Conservation (phyloP, 2,113 vertebrate genomes). For the Planiliza haematocheilus region DNA sequence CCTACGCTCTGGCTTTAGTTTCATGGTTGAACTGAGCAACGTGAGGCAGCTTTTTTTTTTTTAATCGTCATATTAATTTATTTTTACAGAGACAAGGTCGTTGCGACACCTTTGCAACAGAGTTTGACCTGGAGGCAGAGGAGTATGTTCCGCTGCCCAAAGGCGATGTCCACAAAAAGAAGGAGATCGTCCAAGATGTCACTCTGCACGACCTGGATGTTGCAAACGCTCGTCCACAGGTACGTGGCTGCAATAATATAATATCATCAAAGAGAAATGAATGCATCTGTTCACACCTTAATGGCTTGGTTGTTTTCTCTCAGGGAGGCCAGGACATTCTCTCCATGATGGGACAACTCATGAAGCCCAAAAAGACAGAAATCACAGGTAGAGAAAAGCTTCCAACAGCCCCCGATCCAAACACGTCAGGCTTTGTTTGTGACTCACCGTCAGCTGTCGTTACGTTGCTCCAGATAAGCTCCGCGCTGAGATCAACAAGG, state of each 20-base stretch:
- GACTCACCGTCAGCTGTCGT: neutral
- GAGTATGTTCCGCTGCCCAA: constrained; percentile 98
- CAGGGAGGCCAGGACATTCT: constrained; percentile 98
- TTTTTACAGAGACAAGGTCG: constrained; percentile 93
- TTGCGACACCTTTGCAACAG: constrained; percentile 98
- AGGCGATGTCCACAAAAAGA: constrained; percentile 99
- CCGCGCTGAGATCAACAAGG: constrained; percentile 98
- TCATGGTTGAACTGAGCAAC: neutral
- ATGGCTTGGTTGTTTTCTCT: constrained; percentile 29
- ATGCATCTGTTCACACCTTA: neutral
- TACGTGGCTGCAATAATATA: constrained; percentile 53
- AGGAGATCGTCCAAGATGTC: constrained; percentile 99
- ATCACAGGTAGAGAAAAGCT: constrained; percentile 88
- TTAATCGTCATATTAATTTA: neutral
- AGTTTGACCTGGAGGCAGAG: constrained; percentile 99
- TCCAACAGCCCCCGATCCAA: neutral
- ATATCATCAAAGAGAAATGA: neutral
- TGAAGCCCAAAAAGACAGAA: constrained; percentile 99
- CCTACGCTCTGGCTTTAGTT: constrained; percentile 18
- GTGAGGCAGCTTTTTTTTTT: neutral
- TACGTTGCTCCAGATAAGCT: constrained; percentile 88
- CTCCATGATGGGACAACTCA: constrained; percentile 99
- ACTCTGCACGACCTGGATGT: constrained; percentile 97
- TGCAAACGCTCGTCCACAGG: constrained; percentile 97
- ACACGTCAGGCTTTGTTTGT: neutral